Evolutionary conservation across 2,113 vertebrate genomes (phyloP).

Genomic region (Chroicocephalus ridibundus): DNA sequence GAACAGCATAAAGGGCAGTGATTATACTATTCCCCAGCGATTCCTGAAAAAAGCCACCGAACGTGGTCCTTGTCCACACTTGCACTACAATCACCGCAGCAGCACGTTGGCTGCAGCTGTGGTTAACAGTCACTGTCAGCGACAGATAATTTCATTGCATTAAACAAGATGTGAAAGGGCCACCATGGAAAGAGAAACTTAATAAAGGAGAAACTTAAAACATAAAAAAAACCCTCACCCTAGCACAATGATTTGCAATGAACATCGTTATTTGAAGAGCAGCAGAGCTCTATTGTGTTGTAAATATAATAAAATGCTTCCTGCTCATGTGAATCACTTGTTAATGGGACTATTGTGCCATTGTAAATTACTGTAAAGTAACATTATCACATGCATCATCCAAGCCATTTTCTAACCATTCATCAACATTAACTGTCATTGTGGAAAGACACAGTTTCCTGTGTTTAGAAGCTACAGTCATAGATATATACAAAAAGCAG

Average conservation of each 20-base stretch:
- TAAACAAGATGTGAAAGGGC: background rate
- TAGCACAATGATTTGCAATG: background rate
- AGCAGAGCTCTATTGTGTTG: constrained; percentile 11
- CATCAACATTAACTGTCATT: constrained; percentile 48
- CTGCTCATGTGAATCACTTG: constrained; percentile 40
- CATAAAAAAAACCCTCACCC: background rate
- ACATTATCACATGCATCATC: constrained; percentile 35
- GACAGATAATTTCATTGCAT: background rate
- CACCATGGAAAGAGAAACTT: background rate
- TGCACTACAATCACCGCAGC: background rate
- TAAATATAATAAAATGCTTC: constrained; percentile 47
- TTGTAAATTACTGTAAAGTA: constrained; percentile 29
- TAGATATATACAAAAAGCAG: background rate
- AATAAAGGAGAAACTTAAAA: constrained; percentile 6
- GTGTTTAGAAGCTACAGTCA: background rate
- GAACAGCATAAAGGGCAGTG: background rate
- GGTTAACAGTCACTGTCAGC: background rate
- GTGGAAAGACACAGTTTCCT: constrained; percentile 22
- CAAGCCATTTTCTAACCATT: constrained; percentile 42
- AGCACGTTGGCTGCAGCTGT: background rate
- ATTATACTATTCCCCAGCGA: background rate
- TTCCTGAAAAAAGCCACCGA: background rate
- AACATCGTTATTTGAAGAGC: constrained; percentile 25
- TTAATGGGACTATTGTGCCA: constrained; percentile 40
- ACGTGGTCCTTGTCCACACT: background rate